These are phyloP conservation scores for Sus scrofa DNA, from an alignment of 2,113 vertebrate species.

Conservation along the genomic window T2T-Sscrofa CM000824.6:175309001-175309500, in stretches of 20 bases:
- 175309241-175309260: not conserved
- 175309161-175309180: constrained; percentile 7
- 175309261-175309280: not conserved
- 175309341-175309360: not conserved
- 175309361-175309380: constrained; percentile 5
- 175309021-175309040: not conserved
- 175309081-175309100: not conserved
- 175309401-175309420: constrained; percentile 44
- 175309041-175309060: not conserved
- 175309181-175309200: not conserved
- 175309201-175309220: not conserved
- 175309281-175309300: not conserved
- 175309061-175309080: not conserved
- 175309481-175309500: constrained; percentile 66
- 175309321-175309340: not conserved
- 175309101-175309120: not conserved
- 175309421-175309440: constrained; percentile 59
- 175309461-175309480: constrained; percentile 44
- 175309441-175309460: constrained; percentile 42
- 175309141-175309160: not conserved
- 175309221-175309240: not conserved
- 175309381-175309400: constrained; percentile 4
- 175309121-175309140: not conserved
- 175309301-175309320: constrained; percentile 17
- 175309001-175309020: not conserved